Base-by-base conservation (phyloP, 2,113 vertebrate species). In the Calyptommatus sinebrachiatus region DNA sequence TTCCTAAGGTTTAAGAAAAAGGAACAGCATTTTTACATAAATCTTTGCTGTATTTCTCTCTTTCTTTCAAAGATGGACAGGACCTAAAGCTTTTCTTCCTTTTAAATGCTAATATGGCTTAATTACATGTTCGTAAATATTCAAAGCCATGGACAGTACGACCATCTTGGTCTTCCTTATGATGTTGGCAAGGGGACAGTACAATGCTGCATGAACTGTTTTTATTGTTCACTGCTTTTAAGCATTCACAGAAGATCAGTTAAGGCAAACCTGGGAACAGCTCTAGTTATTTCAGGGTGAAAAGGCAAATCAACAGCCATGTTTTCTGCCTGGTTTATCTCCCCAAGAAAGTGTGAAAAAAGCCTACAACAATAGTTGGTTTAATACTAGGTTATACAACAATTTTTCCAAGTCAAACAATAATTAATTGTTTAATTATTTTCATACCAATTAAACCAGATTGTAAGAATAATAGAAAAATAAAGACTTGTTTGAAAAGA, bases 1-100 rank as follows among this genome's bases (percentile, higher is more conserved):
- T 82, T 99, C 98, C 98, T 99, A 82, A 7, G 70, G 74, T 4
- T 65, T 26, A 45, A 87, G 80, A 68, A 41, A 69, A 41, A 5
- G 53, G 48, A 74, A 67, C 20, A 11, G 74, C 69, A 73, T 21
- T 12, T 75, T 26, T 16, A 45, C 29, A 61, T 14, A 62, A 62
- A 22, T 75, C 22, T 45, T 26, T 10, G 1, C 22, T 24, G 24
- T 50, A 50, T 35, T 14, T 31, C 18, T 10, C 48, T 8, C 12
- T 41, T 74, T 74, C 53, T 22, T 28, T 22, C 7, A 57, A 20
- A 75, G 8, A 26, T 14, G 41, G 14, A 41, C n/a, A 45, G 57
- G 73, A 16, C 8, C 28, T 7, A 14, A 61, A 18, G 21, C 21
- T 74, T 3, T 28, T 29, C 26, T 22, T 57, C 24, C 46, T 21